phyloP scores from a whole-genome alignment of 2,888 invertebrate species.

The Cheilosia urbana region DNA sequence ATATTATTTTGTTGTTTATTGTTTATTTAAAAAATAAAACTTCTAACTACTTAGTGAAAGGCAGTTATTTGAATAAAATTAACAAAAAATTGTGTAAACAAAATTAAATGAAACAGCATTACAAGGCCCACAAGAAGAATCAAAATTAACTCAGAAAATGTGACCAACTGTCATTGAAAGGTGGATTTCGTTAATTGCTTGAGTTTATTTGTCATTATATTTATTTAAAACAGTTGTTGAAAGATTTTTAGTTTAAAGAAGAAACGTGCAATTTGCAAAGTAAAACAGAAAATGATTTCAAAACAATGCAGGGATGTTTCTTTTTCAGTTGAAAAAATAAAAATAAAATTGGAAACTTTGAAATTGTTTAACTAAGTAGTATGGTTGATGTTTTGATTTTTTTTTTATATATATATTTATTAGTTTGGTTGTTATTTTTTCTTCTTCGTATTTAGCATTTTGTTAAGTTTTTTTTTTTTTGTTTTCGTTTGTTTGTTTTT shows the following conservation, averaged over 20 bases:
- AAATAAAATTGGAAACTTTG: neutral
- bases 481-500: conserved; percentile 19
- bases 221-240: neutral
- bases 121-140: neutral
- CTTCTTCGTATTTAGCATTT: conserved; percentile 71
- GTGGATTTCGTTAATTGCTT: conserved; percentile 18
- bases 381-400: conserved; percentile 16
- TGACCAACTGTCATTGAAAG: conserved; percentile 5
- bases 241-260: neutral
- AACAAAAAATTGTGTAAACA: neutral
- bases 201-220: conserved; percentile 31
- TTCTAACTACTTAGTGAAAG: conserved; percentile 54
- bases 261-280: conserved; percentile 25
- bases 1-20: conserved; percentile 19
- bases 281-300: conserved; percentile 3
- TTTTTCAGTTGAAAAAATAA: neutral
- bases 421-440: conserved; percentile 53
- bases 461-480: conserved; percentile 44
- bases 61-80: neutral
- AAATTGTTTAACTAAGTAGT: conserved; percentile 32
- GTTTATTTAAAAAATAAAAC: conserved; percentile 15
- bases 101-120: conserved; percentile 11
- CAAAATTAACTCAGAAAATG: neutral
- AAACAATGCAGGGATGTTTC: neutral
- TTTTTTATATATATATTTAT: conserved; percentile 3